Conservation (phyloP, 2,797 vertebrate genomes). For the Scyliorhinus canicula region DNA sequence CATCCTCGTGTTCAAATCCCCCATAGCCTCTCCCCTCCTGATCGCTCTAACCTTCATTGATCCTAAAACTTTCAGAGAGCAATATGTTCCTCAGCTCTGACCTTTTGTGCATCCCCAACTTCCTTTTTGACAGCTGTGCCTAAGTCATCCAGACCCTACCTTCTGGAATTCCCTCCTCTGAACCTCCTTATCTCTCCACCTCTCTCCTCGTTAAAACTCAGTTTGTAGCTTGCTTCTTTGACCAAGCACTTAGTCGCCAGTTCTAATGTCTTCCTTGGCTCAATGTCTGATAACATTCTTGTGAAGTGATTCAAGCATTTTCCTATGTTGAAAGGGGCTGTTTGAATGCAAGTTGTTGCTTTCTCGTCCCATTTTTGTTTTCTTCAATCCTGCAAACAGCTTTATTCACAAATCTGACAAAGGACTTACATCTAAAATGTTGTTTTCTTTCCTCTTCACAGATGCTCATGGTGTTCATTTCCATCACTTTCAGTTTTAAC, state of each 20-base stretch:
- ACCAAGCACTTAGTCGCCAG: background rate
- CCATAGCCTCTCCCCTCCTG: background rate
- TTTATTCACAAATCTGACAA: no score
- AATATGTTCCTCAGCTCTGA: background rate
- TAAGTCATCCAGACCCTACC: background rate
- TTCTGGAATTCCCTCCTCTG: background rate
- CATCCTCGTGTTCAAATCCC: background rate
- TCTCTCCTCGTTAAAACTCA: background rate
- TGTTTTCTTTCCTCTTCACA: background rate
- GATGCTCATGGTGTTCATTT: background rate
- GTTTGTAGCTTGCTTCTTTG: background rate
- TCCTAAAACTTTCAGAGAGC: background rate
- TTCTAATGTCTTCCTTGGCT: background rate
- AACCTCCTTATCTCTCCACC: background rate
- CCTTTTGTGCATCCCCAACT: background rate
- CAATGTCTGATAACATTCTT: background rate
- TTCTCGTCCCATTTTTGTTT: background rate
- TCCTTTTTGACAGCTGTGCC: background rate
- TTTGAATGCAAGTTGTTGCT: background rate
- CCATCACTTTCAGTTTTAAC: background rate
- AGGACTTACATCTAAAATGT: background rate
- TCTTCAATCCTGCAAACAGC: background rate
- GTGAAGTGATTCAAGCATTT: background rate
- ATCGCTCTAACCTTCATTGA: background rate
- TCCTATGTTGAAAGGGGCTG: background rate